Base-by-base conservation (phyloP, 2,113 vertebrate genomes). In the Aepyceros melampus region DNA sequence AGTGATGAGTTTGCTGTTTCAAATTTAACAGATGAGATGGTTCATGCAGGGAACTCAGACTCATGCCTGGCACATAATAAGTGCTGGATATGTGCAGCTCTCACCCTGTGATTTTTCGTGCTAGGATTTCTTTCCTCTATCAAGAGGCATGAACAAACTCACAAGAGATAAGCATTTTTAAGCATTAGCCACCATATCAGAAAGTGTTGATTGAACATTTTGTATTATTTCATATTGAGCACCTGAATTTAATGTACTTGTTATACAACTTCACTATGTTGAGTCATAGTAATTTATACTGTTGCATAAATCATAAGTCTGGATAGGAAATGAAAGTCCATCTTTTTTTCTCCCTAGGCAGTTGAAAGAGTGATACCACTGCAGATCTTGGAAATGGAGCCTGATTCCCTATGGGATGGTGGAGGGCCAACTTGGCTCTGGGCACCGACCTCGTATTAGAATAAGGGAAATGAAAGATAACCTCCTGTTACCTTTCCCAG, bases 231-330 rank as follows among this genome's bases (percentile, higher is more conserved):
- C 78, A 5, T 78, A 67, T 12, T n/a, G 89, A 93, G 91, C 62
- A 91, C 78, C 83, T 97, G 96, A 93, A 87, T 97, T 98, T 91
- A 96, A 98, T 93, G 96, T 45, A 91, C 91, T 74, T 93, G 60
- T 93, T 95, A 53, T 84, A 96, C 2, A 79, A 55, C 58, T 85
- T 62, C 91, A 82, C 47, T 87, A 94, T 91, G 71, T 96, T 93
- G 96, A 91, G 81, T 83, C 43, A 16, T 1, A 36, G 96, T 87
- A 76, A 95, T 96, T 94, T 94, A 97, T 74, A 84, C 71, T 56
- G 78, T 45, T 79, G 91, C 56, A 95, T 97, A 95, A 97, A 97
- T 97, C 91, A 60, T 79, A 89, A 53, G 29, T 62, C 81, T 79
- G 89, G 94, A 67, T 97, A 97, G 96, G 95, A 97, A 95, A 96